These are phyloP conservation scores for Drosophila murphyi DNA, from an alignment of 1,140 invertebrate species.

Conservation along the genomic window DNA sequence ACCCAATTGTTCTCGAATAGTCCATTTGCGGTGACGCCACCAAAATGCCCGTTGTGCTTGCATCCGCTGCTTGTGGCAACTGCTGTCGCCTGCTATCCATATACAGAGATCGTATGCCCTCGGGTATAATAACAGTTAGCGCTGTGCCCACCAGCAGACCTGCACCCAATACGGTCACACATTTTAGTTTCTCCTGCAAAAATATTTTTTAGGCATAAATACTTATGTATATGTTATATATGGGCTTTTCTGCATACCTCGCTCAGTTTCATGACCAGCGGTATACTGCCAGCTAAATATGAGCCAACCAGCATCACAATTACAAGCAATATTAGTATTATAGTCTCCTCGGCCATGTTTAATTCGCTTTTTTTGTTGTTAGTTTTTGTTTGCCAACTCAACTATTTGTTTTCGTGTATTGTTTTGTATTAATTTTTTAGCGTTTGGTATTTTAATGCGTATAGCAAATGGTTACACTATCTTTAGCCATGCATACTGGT, in stretches of 20 bases:
- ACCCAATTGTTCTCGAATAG: constrained; percentile 87
- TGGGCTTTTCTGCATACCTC: constrained; percentile 88
- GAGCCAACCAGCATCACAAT: constrained; percentile 98
- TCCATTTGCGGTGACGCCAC: constrained; percentile 70
- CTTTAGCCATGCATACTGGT: neutral
- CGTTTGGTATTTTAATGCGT: neutral
- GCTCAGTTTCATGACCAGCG: constrained; percentile 95
- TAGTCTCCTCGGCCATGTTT: constrained; percentile 88
- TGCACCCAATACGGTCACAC: constrained; percentile 97
- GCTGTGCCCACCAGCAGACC: constrained; percentile 99
- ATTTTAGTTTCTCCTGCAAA: constrained; percentile 94
- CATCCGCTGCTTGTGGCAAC: constrained; percentile 23
- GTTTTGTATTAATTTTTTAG: neutral
- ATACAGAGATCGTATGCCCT: constrained; percentile 96
- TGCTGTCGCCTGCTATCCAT: constrained; percentile 44
- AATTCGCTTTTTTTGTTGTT: neutral
- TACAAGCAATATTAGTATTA: constrained; percentile 91
- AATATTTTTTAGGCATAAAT: neutral
- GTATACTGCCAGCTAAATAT: constrained; percentile 96
- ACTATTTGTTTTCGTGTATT: constrained; percentile 21
- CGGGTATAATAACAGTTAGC: constrained; percentile 98
- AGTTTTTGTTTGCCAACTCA: constrained; percentile 59
- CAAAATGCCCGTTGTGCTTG: neutral
- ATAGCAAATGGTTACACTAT: neutral
- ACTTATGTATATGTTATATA: neutral